phyloP scores from a whole-genome alignment of 2,113 vertebrate species.

The Bos javanicus region DNA sequence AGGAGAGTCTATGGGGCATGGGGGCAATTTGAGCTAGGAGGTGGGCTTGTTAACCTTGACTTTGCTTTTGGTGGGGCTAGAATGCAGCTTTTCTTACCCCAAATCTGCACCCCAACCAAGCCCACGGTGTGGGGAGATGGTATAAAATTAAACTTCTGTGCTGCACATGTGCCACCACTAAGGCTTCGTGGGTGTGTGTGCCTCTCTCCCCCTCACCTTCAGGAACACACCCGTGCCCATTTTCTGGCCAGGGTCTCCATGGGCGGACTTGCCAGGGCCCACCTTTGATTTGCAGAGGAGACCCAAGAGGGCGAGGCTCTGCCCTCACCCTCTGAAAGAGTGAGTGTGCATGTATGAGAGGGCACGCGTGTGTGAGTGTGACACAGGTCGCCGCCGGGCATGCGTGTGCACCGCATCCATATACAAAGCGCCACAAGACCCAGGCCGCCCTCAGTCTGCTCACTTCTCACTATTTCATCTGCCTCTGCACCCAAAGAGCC shows the following conservation, averaged over 20 bases:
- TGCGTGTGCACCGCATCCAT: conserved; percentile 21
- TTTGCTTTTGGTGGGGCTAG: conserved; percentile 66
- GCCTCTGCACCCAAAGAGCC: not conserved
- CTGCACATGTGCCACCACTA: not conserved
- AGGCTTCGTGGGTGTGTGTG: not conserved
- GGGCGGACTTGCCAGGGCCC: conserved; percentile 40
- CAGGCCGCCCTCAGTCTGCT: not conserved
- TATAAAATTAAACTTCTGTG: conserved; percentile 10
- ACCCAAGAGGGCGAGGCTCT: conserved; percentile 5
- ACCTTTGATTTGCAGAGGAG: conserved; percentile 30
- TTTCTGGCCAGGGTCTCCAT: conserved; percentile 3
- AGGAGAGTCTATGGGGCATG: conserved; percentile 39
- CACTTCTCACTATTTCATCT: not conserved
- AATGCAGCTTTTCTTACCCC: not conserved
- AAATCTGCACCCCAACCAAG: not conserved
- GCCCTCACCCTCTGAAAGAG: conserved; percentile 8
- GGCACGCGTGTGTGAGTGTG: conserved; percentile 16
- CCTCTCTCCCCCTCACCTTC: not conserved
- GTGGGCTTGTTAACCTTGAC: conserved; percentile 81
- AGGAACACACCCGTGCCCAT: not conserved
- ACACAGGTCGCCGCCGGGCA: not conserved
- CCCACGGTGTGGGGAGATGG: not conserved
- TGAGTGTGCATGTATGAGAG: not conserved
- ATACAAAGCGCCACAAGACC: conserved; percentile 13
- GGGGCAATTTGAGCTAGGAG: conserved; percentile 25